phyloP scores from a whole-genome alignment of 1,140 invertebrate species.

The Bradynema listronoti region DNA sequence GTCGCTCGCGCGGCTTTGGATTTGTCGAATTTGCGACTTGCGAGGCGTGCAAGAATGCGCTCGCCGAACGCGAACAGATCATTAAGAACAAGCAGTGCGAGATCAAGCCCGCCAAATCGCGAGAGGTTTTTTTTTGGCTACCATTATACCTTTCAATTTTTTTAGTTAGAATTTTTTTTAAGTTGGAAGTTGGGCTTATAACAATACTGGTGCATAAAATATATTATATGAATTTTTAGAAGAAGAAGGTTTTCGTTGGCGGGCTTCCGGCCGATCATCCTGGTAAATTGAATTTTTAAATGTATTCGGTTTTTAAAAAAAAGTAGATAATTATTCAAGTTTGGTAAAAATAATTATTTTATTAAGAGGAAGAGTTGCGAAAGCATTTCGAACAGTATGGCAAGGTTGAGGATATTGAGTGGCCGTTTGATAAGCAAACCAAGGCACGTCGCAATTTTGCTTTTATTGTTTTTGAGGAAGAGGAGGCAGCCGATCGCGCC shows the following conservation, averaged over 20 bases:
- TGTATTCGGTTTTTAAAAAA: background rate
- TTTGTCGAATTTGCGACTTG: slow-evolving; percentile 56
- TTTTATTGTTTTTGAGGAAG: slow-evolving; percentile 58
- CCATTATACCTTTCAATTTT: too few species aligned
- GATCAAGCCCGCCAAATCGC: slow-evolving; percentile 56
- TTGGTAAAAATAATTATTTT: slow-evolving; percentile 11
- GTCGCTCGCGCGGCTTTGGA: slow-evolving; percentile 55
- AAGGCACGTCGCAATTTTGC: slow-evolving; percentile 56
- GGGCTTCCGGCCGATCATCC: slow-evolving; percentile 51
- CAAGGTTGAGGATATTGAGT: slow-evolving; percentile 55
- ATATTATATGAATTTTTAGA: slow-evolving; percentile 16
- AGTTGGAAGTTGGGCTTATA: too few species aligned
- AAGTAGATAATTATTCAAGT: background rate
- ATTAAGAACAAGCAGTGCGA: slow-evolving; percentile 55
- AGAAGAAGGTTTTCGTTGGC: slow-evolving; percentile 58
- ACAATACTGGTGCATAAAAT: too few species aligned
- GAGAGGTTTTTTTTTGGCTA: slow-evolving; percentile 40
- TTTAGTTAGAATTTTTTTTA: too few species aligned
- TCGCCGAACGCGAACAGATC: slow-evolving; percentile 49
- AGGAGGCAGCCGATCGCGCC: slow-evolving; percentile 51
- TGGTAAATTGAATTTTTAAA: slow-evolving; percentile 23
- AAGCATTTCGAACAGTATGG: slow-evolving; percentile 53
- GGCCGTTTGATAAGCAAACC: slow-evolving; percentile 55
- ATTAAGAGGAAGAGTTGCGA: slow-evolving; percentile 50
- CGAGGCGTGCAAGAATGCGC: slow-evolving; percentile 49